Base-by-base conservation (phyloP, 2,113 vertebrate species). In the Turdus rufiventris region DNA sequence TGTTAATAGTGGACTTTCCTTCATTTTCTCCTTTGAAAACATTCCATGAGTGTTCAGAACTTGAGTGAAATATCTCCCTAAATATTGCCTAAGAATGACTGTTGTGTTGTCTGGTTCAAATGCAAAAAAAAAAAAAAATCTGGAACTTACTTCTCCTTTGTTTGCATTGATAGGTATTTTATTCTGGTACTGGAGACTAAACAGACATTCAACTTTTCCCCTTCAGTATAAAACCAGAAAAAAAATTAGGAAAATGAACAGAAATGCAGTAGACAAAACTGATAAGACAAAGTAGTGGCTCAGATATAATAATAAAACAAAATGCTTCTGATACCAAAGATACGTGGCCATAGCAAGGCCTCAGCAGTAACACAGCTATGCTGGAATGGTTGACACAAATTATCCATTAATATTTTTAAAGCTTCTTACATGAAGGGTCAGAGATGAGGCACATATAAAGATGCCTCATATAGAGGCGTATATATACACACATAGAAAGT, bases 1-100 rank as follows among this genome's bases (percentile, higher is more conserved):
- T 96, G 93, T 91, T 97, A 96, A 96, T 96, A 92, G 93, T 94
- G 86, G 91, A 88, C 86, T 96, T 96, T 95, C 92, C 80, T 92
- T 95, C 93, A 70, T 96, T 95, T 58, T 66, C 66, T 82, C 53
- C 58, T 95, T 92, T 96, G 94, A 96, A 97, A 95, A 84, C 88
- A 93, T 94, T 96, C 93, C 96, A 92, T 79, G 58, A 91, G 63
- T 29, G 89, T 93, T 96, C 57, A 73, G 81, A 85, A 74, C 68
- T 94, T 95, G 89, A 88, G 85, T 91, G 92, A 96, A 97, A 96
- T 90, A 79, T 96, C 84, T 60, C 90, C 65, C 91, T 84, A 95
- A 92, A 60, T 97, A 93, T 93, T 91, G 71, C 91, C 16, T 31
- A n/a, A 79, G 94, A 96, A 71, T 77, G 21, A 45, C 53, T 88